These are phyloP conservation scores for Sicus ferrugineus DNA, from an alignment of 2,888 invertebrate genomes.

Conservation along the genomic window DNA sequence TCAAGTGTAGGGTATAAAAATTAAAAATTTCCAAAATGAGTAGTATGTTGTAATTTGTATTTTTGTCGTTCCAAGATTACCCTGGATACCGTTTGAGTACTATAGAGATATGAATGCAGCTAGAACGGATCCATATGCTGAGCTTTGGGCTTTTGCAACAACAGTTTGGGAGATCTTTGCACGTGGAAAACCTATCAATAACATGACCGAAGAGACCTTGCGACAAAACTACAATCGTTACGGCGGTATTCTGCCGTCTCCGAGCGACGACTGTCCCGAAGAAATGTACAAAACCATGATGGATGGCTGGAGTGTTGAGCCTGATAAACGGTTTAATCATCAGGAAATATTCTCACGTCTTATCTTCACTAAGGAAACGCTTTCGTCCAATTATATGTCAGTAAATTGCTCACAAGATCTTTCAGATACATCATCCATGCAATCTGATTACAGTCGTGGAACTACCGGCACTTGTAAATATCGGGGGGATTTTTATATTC, in stretches of 20 bases:
- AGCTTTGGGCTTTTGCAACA: slow-evolving; percentile 92
- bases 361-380: slow-evolving; percentile 48
- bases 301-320: slow-evolving; percentile 83
- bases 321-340: slow-evolving; percentile 76
- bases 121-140: slow-evolving; percentile 75
- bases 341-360: slow-evolving; percentile 77
- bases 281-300: slow-evolving; percentile 79
- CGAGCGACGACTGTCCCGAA: slow-evolving; percentile 74
- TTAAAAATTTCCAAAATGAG: too few relatives aligned
- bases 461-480: slow-evolving; percentile 39
- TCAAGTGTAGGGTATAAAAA: too few relatives aligned
- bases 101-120: slow-evolving; percentile 74
- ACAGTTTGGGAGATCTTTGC: slow-evolving; percentile 93
- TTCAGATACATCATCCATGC: slow-evolving; percentile 41
- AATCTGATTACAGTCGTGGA: slow-evolving; percentile 38
- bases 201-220: slow-evolving; percentile 45
- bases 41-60: neutral
- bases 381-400: slow-evolving; percentile 43
- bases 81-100: slow-evolving; percentile 90
- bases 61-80: slow-evolving; percentile 69
- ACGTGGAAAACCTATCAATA: slow-evolving; percentile 70
- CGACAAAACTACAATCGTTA: slow-evolving; percentile 48
- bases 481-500: slow-evolving; percentile 7
- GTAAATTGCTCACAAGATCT: slow-evolving; percentile 36
- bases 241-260: slow-evolving; percentile 72